Conservation (phyloP, 1,140 invertebrate genomes). For the Chironomus striatipennis region DNA sequence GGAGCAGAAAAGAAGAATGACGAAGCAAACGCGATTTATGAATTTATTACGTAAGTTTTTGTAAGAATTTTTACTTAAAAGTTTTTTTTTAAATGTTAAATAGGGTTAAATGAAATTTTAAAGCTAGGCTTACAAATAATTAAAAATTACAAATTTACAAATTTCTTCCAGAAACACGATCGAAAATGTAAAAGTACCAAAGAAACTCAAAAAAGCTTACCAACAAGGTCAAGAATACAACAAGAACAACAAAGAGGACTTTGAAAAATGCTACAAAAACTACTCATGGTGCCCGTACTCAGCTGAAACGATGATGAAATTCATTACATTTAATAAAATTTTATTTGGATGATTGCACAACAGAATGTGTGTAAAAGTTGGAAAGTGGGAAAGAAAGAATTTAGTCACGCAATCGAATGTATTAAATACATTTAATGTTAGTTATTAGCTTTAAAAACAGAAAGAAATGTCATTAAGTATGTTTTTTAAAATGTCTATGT, state of each 20-base stretch:
- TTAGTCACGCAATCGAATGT: too few species aligned
- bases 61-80: neutral
- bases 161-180: neutral
- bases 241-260: neutral
- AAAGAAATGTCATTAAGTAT: too few species aligned
- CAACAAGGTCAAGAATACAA: neutral
- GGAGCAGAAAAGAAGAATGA: conserved; percentile 32
- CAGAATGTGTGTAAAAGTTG: too few species aligned
- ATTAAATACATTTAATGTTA: too few species aligned
- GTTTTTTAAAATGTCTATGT: too few species aligned
- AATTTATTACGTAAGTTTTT: conserved; percentile 9
- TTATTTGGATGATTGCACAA: neutral
- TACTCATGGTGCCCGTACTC: neutral
- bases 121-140: too few species aligned
- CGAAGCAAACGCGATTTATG: conserved; percentile 30
- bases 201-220: conserved; percentile 8
- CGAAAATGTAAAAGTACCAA: neutral
- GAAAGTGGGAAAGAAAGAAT: too few species aligned
- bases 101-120: too few species aligned
- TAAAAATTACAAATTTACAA: too few species aligned
- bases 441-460: too few species aligned
- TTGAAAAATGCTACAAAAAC: conserved; percentile 15
- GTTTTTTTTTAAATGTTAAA: too few species aligned
- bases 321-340: conserved; percentile 17
- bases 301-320: neutral